A percentile compares a stretch with the other conserved stretches of the same genome.
Conservation (phyloP, 1,140 invertebrate species). For the Mizuhopecten yessoensis region DNA sequence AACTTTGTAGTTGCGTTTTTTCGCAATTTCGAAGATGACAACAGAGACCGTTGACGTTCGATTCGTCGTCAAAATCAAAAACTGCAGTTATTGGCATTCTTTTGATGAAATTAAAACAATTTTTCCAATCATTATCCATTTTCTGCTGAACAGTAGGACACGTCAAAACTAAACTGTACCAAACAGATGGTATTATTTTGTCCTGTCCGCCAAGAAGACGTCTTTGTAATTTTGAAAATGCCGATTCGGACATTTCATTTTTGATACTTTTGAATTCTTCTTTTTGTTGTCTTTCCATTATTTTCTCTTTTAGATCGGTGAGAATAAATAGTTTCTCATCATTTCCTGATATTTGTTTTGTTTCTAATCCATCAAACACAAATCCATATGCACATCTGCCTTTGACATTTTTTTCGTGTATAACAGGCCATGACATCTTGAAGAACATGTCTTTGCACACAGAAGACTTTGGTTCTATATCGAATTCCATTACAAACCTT, state of each 20-base stretch:
- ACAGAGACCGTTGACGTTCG: slow-evolving; percentile 50
- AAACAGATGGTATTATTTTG: slow-evolving; percentile 46
- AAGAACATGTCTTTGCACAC: slow-evolving; percentile 43
- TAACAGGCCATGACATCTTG: background rate
- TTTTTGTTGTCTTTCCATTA: slow-evolving; percentile 42
- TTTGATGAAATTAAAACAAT: slow-evolving; percentile 49
- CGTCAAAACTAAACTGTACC: slow-evolving; percentile 45
- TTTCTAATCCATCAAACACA: slow-evolving; percentile 42
- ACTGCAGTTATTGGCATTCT: slow-evolving; percentile 1
- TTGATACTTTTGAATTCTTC: too few species aligned
- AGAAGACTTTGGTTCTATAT: slow-evolving; percentile 48
- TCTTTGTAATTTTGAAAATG: slow-evolving; percentile 41
- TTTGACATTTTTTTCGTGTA: slow-evolving; percentile 13
- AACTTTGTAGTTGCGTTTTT: slow-evolving; percentile 36
- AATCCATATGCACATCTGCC: slow-evolving; percentile 26
- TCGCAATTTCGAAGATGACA: background rate
- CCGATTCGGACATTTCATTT: background rate
- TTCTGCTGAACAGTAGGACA: slow-evolving; percentile 53
- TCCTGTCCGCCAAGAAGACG: slow-evolving; percentile 20
- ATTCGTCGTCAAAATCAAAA: slow-evolving; percentile 59
- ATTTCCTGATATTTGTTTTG: background rate
- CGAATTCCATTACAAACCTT: slow-evolving; percentile 58
- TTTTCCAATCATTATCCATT: background rate
- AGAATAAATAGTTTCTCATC: background rate
- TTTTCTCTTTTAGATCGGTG: slow-evolving; percentile 11